Conservation (phyloP, 2,113 vertebrate species). For the Mustelus asterias region DNA sequence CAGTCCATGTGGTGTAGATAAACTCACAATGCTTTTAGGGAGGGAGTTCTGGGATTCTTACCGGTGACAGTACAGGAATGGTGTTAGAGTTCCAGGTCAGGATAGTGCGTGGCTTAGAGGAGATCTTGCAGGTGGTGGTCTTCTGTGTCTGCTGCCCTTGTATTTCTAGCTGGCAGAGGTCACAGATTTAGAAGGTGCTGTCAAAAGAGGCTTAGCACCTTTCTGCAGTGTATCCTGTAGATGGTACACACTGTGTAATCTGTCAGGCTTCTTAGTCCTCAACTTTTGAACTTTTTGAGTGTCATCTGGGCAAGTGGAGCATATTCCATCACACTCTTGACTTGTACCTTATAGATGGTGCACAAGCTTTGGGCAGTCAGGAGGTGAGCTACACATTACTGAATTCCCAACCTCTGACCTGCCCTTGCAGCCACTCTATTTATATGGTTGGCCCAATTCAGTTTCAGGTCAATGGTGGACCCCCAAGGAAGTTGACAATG, state of each 20-base stretch:
- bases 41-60: not conserved
- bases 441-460: not conserved
- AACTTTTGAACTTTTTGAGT: not conserved
- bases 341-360: not conserved
- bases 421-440: not conserved
- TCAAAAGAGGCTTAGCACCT: not conserved
- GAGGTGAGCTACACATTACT: not conserved
- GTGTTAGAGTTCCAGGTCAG: not conserved
- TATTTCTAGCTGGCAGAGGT: not conserved
- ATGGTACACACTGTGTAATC: not conserved
- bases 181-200: not conserved
- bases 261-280: not conserved
- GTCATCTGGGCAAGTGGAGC: not conserved
- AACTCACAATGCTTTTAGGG: not conserved
- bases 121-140: too few relatives aligned
- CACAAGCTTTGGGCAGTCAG: not conserved
- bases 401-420: not conserved
- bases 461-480: not conserved
- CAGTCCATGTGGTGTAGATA: not conserved
- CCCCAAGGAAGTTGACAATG: not conserved
- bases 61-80: not conserved
- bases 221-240: too few relatives aligned
- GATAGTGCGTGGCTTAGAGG: too few relatives aligned
- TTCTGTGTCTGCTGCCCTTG: too few relatives aligned
- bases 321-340: not conserved